Evolutionary conservation across 2,113 vertebrate species (phyloP).

Genomic region (Brienomyrus brachyistius): DNA sequence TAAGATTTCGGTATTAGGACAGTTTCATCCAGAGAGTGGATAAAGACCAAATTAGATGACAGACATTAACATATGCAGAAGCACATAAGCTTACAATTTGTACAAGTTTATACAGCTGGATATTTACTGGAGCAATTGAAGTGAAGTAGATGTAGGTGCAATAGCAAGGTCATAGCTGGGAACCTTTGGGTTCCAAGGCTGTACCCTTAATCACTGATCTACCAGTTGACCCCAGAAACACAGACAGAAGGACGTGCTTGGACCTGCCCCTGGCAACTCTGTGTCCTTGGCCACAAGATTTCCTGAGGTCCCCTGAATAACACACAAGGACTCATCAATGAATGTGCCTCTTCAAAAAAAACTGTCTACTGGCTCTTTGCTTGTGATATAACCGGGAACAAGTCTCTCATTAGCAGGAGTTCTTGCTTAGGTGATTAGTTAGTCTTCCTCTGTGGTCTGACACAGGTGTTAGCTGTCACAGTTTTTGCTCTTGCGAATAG

Average conservation of each 20-base stretch:
- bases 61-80: neutral
- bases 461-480: neutral
- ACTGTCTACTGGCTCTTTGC: neutral
- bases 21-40: neutral
- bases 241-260: neutral
- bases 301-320: neutral
- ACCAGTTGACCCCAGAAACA: neutral
- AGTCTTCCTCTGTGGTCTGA: neutral
- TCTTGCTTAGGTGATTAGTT: neutral
- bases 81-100: neutral
- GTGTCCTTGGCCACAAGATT: neutral
- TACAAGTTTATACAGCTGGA: neutral
- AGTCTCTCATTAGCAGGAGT: neutral
- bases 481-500: neutral
- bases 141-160: neutral
- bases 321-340: neutral
- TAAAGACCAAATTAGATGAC: neutral
- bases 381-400: neutral
- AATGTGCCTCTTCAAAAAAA: neutral
- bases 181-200: neutral
- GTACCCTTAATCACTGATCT: neutral
- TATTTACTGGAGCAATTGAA: neutral
- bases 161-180: neutral
- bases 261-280: neutral
- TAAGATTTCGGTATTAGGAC: neutral